Percentiles rank a stretch among this genome's conserved stretches.
Conservation (phyloP, 35 echinoderm and acorn worm genomes). For the Lytechinus pictus region DNA sequence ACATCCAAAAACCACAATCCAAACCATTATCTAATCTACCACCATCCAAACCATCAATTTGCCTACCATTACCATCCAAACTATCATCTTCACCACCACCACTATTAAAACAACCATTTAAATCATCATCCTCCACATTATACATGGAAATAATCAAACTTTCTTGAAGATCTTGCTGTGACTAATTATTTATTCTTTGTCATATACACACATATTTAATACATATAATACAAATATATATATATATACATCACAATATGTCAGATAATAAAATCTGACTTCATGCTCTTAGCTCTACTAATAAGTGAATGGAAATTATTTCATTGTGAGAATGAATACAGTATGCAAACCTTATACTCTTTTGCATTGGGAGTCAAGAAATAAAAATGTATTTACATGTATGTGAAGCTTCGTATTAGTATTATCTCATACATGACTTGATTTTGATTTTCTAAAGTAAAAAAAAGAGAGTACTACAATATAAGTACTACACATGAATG, state of each 20-base stretch:
- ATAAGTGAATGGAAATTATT: not conserved
- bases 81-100: not conserved
- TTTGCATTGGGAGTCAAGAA: not conserved
- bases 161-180: not conserved
- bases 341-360: not conserved
- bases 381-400: not conserved
- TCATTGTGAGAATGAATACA: not conserved
- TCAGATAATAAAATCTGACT: not conserved
- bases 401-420: not conserved
- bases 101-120: not conserved
- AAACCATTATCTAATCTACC: not conserved
- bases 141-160: not conserved
- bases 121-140: not conserved
- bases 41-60: not conserved
- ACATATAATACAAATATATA: constrained; percentile 7
- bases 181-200: not conserved
- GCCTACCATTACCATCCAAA: not conserved
- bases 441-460: not conserved
- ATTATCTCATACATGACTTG: not conserved
- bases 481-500: not conserved
- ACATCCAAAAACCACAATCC: not conserved
- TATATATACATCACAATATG: not conserved
- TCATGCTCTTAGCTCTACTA: not conserved
- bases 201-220: not conserved
- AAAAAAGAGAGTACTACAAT: not conserved